Percentiles rank a stretch among this genome's conserved stretches.
Evolutionary conservation across 1,140 invertebrate genomes (phyloP).

Genomic region (Drosophila truncata): DNA sequence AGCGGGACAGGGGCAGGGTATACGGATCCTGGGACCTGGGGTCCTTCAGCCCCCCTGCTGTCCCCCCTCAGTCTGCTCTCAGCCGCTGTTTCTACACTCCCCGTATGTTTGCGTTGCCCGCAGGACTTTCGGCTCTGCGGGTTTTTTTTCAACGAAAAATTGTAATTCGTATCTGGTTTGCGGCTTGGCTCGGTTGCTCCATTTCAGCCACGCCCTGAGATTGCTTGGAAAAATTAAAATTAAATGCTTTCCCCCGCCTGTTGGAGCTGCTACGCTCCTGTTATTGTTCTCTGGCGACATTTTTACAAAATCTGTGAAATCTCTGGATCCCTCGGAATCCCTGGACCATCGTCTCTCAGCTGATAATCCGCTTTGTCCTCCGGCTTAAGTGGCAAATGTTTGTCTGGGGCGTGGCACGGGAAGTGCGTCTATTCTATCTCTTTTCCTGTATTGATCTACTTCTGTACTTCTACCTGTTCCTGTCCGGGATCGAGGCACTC

Average conservation of each 20-base stretch:
- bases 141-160: constrained; percentile 42
- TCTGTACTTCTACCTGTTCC: constrained; percentile 26
- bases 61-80: too few relatives aligned
- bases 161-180: constrained; percentile 45
- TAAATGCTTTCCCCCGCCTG: constrained; percentile 37
- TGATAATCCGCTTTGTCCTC: constrained; percentile 65
- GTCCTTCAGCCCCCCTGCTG: constrained; percentile 23
- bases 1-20: constrained; percentile 21
- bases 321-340: constrained; percentile 13
- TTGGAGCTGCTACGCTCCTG: constrained; percentile 5
- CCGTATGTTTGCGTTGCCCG: constrained; percentile 50
- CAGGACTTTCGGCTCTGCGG: constrained; percentile 70
- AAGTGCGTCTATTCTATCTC: constrained; percentile 51
- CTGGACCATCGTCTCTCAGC: constrained; percentile 11
- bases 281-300: constrained; percentile 42
- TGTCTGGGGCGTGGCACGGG: constrained; percentile 75
- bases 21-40: constrained; percentile 16
- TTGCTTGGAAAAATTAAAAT: constrained; percentile 40
- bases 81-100: neutral
- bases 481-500: constrained; percentile 7
- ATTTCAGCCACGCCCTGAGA: constrained; percentile 69
- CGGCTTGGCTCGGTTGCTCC: constrained; percentile 47
- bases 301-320: constrained; percentile 70
- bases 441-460: constrained; percentile 9
- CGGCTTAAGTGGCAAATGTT: constrained; percentile 69